phyloP scores from a whole-genome alignment of 2,888 invertebrate species.

The Cantharis rufa region DNA sequence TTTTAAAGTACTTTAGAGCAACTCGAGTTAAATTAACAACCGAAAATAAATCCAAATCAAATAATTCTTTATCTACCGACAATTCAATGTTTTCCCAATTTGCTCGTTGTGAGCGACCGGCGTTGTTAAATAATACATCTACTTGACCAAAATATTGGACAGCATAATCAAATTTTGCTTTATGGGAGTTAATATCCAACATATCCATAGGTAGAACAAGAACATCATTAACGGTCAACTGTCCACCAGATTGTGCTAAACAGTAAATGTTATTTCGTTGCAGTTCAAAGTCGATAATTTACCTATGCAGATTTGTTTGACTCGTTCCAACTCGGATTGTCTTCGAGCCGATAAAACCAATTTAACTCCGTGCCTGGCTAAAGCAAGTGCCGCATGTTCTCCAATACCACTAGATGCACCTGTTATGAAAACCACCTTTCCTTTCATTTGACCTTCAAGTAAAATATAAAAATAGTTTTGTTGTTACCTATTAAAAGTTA shows the following conservation, averaged over 20 bases:
- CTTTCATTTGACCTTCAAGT: slow-evolving; percentile 34
- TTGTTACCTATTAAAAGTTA: neutral
- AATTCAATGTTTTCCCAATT: slow-evolving; percentile 71
- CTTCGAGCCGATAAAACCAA: slow-evolving; percentile 72
- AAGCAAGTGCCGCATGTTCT: slow-evolving; percentile 68
- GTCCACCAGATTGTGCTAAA: slow-evolving; percentile 52
- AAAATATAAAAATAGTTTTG: slow-evolving; percentile 2
- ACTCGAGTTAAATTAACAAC: slow-evolving; percentile 71
- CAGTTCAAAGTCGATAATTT: slow-evolving; percentile 27
- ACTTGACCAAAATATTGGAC: slow-evolving; percentile 71
- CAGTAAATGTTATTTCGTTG: neutral
- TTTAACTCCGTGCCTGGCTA: slow-evolving; percentile 69
- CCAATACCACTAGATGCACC: slow-evolving; percentile 87
- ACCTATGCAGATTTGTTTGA: slow-evolving; percentile 68
- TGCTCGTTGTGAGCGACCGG: slow-evolving; percentile 78
- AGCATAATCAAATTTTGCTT: slow-evolving; percentile 63
- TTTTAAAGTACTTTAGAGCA: slow-evolving; percentile 68
- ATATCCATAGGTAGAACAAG: slow-evolving; percentile 73
- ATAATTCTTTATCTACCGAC: slow-evolving; percentile 72
- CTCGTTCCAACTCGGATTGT: slow-evolving; percentile 64
- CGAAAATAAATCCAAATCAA: slow-evolving; percentile 78
- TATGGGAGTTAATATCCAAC: slow-evolving; percentile 63
- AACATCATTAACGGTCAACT: slow-evolving; percentile 63
- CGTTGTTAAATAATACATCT: slow-evolving; percentile 81
- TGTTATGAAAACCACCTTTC: slow-evolving; percentile 81